Conservation (phyloP, 2,888 invertebrate genomes). For the Heteromyza rotundicornis region DNA sequence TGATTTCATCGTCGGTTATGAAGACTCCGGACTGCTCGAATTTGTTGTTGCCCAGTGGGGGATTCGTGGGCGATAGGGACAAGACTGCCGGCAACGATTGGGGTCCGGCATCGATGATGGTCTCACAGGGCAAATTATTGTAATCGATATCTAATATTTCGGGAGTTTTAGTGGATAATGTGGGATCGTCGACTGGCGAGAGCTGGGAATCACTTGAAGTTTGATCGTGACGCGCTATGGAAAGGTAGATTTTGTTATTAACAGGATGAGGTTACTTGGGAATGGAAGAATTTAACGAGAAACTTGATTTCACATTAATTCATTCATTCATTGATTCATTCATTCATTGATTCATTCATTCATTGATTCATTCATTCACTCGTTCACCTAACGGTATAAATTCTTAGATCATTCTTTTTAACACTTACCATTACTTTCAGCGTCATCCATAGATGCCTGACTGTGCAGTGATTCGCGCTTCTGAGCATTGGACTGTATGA, state of each 20-base stretch:
- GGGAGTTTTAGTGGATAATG: conserved; percentile 43
- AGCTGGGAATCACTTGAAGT: conserved; percentile 61
- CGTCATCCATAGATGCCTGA: conserved; percentile 76
- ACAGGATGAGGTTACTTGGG: neutral
- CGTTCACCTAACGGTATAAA: neutral
- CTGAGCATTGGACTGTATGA: conserved; percentile 67
- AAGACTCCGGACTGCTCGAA: conserved; percentile 61
- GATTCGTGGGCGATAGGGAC: conserved; percentile 23
- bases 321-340: too few relatives aligned
- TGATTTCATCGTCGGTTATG: conserved; percentile 62
- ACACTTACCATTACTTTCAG: conserved; percentile 71
- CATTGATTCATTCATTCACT: too few relatives aligned
- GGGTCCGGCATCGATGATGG: conserved; percentile 43
- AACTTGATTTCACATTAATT: too few relatives aligned
- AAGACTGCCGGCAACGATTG: conserved; percentile 52
- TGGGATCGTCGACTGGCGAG: conserved; percentile 61
- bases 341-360: too few relatives aligned
- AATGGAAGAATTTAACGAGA: neutral
- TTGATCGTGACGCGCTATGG: conserved; percentile 70
- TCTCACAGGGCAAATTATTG: conserved; percentile 21
- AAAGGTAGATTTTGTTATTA: neutral
- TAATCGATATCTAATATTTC: conserved; percentile 44
- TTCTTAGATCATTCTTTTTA: neutral
- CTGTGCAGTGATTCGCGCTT: conserved; percentile 74
- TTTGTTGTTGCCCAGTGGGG: conserved; percentile 34